A percentile compares a stretch with the other conserved stretches of the same genome.
These are phyloP conservation scores for Heliothis peltigera DNA, from an alignment of 2,888 invertebrate genomes.

Conservation along the genomic window DNA sequence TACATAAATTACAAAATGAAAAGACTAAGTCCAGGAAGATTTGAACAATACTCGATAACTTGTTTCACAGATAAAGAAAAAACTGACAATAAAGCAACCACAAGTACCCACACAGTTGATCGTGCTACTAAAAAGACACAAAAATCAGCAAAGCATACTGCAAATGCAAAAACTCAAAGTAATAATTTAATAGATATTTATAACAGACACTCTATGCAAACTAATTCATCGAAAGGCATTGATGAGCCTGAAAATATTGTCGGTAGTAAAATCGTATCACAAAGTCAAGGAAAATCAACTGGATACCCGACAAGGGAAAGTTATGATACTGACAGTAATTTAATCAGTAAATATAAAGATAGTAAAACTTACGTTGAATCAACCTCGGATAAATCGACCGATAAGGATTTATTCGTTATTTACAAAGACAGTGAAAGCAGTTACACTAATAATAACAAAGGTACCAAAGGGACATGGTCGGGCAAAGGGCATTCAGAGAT, in stretches of 20 bases:
- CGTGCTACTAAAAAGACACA: conserved; percentile 18
- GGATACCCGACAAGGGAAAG: conserved; percentile 46
- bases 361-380: conserved; percentile 54
- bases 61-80: conserved; percentile 49
- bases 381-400: conserved; percentile 61
- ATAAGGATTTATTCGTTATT: conserved; percentile 78
- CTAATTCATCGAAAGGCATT: conserved; percentile 66
- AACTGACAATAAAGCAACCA: conserved; percentile 34
- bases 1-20: conserved; percentile 79
- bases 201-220: conserved; percentile 66
- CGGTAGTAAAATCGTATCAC: conserved; percentile 15
- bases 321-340: conserved; percentile 49
- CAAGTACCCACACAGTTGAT: conserved; percentile 4
- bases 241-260: conserved; percentile 47
- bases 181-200: conserved; percentile 73
- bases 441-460: conserved; percentile 46
- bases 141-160: conserved; percentile 27
- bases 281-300: conserved; percentile 53
- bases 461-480: conserved; percentile 50
- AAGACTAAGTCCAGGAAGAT: conserved; percentile 67
- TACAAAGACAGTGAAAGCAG: conserved; percentile 75
- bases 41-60: conserved; percentile 77
- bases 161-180: conserved; percentile 37
- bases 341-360: conserved; percentile 43
- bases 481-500: conserved; percentile 56